Percentiles rank a stretch among this genome's conserved stretches.
phyloP scores from a whole-genome alignment of 2,888 invertebrate species.

The Dinocampus coccinellae region DNA sequence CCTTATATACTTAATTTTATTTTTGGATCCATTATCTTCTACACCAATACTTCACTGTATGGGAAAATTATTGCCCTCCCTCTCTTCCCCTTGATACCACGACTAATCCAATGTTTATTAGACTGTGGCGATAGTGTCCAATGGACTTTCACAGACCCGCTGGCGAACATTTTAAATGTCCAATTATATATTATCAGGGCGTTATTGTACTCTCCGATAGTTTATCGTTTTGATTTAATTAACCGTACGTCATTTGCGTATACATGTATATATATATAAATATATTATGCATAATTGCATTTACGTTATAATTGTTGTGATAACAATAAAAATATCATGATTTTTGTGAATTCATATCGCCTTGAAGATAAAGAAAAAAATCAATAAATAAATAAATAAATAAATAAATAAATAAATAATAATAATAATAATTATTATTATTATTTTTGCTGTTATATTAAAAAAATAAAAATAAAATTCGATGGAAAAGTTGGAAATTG shows the following conservation, averaged over 20 bases:
- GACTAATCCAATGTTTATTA: slow-evolving; percentile 11
- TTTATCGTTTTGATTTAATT: background rate
- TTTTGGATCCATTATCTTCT: slow-evolving; percentile 22
- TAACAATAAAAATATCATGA: background rate
- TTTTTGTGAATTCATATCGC: too few species aligned
- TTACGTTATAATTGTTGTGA: background rate
- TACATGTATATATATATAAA: background rate
- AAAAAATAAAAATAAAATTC: too few species aligned
- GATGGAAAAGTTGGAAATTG: too few species aligned
- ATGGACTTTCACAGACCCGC: slow-evolving; percentile 3
- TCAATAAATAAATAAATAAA: too few species aligned
- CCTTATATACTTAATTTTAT: slow-evolving; percentile 7
- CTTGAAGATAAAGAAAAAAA: too few species aligned
- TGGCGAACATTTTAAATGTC: slow-evolving; percentile 11
- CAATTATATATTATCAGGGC: slow-evolving; percentile 10
- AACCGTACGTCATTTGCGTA: background rate
- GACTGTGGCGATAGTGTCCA: slow-evolving; percentile 3
- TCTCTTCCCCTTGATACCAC: too few species aligned
- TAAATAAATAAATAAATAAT: too few species aligned
- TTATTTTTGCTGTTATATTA: too few species aligned
- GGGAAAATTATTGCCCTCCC: background rate
- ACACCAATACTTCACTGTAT: background rate
- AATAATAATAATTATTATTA: too few species aligned
- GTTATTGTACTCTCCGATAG: background rate
- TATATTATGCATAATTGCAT: background rate